Conservation (phyloP, 2,797 vertebrate genomes). For the Lepilemur ruficaudatus region DNA sequence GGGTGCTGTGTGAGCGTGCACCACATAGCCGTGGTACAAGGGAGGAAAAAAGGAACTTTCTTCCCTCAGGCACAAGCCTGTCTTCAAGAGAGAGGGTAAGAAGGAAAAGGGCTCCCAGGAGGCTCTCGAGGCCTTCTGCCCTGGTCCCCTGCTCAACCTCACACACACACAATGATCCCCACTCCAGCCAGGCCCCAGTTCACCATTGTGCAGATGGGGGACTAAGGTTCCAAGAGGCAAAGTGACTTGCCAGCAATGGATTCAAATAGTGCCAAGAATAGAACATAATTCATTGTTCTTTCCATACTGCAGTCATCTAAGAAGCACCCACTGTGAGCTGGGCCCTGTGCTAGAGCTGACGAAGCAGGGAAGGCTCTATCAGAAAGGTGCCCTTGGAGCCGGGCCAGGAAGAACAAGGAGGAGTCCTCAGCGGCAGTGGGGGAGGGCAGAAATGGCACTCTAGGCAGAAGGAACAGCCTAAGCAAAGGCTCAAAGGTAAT, state of each 20-base stretch:
- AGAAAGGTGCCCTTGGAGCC: not conserved
- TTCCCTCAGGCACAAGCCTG: not conserved
- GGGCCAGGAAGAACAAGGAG: not conserved
- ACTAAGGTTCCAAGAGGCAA: not conserved
- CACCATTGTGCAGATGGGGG: not conserved
- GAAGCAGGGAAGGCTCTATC: not conserved
- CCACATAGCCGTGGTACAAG: not conserved
- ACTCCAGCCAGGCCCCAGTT: not conserved
- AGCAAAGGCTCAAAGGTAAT: not conserved
- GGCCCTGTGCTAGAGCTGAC: not conserved
- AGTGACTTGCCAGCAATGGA: not conserved
- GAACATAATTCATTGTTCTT: not conserved
- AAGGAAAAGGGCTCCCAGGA: not conserved
- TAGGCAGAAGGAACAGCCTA: not conserved
- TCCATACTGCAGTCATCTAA: not conserved
- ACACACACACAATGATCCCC: not conserved
- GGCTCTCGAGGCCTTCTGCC: not conserved
- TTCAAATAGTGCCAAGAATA: not conserved
- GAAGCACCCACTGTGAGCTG: not conserved
- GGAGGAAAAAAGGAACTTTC: not conserved
- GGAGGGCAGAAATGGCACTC: not conserved
- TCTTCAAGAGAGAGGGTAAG: not conserved
- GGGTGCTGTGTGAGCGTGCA: not conserved
- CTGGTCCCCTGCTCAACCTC: not conserved
- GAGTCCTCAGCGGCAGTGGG: not conserved